These are phyloP conservation scores for Hyperoplus immaculatus DNA, from an alignment of 2,797 vertebrate genomes.

Conservation along the genomic window DNA sequence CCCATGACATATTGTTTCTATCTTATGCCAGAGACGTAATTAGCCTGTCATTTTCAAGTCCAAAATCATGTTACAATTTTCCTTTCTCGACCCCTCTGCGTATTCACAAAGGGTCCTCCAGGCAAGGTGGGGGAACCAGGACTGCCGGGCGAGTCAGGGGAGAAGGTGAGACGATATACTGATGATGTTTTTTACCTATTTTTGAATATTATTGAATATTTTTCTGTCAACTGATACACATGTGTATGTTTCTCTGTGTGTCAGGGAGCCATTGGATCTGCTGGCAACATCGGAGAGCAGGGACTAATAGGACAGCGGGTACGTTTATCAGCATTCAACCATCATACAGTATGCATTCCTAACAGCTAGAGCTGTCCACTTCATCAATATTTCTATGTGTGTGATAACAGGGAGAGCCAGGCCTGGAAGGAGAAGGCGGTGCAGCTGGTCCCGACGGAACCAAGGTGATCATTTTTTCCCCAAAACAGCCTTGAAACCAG, in stretches of 20 bases:
- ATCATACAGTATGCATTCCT: neutral
- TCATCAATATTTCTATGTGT: slow-evolving; percentile 18
- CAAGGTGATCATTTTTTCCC: slow-evolving; percentile 86
- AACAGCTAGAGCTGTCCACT: slow-evolving; percentile 3
- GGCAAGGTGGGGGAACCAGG: slow-evolving; percentile 85
- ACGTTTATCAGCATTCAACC: slow-evolving; percentile 61
- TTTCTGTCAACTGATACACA: slow-evolving; percentile 16
- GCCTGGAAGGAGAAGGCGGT: slow-evolving; percentile 93
- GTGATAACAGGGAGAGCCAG: slow-evolving; percentile 89
- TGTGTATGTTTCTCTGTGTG: slow-evolving; percentile 32
- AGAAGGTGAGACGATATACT: slow-evolving; percentile 88
- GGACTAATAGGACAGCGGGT: slow-evolving; percentile 94
- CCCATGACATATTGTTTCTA: slow-evolving; percentile 16
- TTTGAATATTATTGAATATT: neutral
- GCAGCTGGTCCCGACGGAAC: slow-evolving; percentile 89
- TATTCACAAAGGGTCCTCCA: slow-evolving; percentile 83
- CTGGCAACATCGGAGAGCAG: slow-evolving; percentile 92
- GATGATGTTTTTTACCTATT: neutral
- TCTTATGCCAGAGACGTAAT: slow-evolving; percentile 32
- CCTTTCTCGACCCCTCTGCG: slow-evolving; percentile 9
- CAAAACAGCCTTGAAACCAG: neutral
- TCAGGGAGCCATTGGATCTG: slow-evolving; percentile 91
- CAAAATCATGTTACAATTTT: slow-evolving; percentile 28
- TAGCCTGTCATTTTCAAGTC: slow-evolving; percentile 1
- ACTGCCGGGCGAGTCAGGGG: slow-evolving; percentile 86